Evolutionary conservation across 1,140 invertebrate species (phyloP).

Genomic region (Cataglyphis hispanica): DNA sequence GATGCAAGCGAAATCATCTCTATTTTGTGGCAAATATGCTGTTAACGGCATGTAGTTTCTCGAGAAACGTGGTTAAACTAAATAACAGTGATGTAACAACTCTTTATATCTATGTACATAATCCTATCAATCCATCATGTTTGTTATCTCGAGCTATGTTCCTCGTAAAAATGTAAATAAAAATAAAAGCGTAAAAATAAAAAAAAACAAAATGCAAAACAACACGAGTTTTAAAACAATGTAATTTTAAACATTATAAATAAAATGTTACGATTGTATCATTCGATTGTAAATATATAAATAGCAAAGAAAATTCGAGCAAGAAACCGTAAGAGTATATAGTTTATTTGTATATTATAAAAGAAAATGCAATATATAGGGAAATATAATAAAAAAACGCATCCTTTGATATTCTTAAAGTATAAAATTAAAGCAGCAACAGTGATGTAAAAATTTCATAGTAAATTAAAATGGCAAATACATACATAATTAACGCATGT

Average conservation of each 20-base stretch:
- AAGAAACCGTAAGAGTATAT: too few relatives aligned
- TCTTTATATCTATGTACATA: not conserved
- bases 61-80: not conserved
- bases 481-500: not conserved
- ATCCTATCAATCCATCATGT: not conserved
- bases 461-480: not conserved
- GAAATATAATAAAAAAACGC: not conserved
- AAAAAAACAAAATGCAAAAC: not conserved
- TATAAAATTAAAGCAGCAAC: not conserved
- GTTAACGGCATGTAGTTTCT: too few relatives aligned
- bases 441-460: not conserved
- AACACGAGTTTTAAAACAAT: not conserved
- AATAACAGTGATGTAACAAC: conserved; percentile 52
- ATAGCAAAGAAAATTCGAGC: not conserved
- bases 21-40: too few relatives aligned
- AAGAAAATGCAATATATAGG: not conserved
- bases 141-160: not conserved
- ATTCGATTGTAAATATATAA: not conserved
- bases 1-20: too few relatives aligned
- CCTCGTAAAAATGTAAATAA: not conserved
- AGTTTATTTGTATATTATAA: too few relatives aligned
- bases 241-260: too few relatives aligned
- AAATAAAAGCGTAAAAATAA: too few relatives aligned
- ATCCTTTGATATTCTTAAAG: not conserved
- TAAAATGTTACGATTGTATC: too few relatives aligned